Percentiles rank a stretch among this genome's conserved stretches.
phyloP scores from a whole-genome alignment of 2,797 vertebrate genomes.

The Rhinoraja longicauda region DNA sequence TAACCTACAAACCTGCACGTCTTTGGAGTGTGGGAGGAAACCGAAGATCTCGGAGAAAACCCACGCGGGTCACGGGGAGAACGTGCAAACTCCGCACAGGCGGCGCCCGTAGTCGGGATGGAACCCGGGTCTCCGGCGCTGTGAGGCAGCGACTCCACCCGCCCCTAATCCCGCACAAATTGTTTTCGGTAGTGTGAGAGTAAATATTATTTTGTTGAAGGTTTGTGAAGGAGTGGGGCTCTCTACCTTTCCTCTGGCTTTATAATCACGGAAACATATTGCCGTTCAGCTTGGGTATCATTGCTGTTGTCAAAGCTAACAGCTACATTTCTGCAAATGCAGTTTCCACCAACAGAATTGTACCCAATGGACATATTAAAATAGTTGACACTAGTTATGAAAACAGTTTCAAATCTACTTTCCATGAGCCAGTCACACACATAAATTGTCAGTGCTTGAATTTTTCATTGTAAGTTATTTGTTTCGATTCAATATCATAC shows the following conservation, averaged over 20 bases:
- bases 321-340: not conserved
- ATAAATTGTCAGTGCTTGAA: not conserved
- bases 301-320: not conserved
- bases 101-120: no score
- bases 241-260: no score
- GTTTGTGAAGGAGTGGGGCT: not conserved
- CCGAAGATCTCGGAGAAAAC: no score
- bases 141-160: no score
- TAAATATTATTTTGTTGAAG: not conserved
- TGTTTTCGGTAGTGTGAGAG: not conserved
- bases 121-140: no score
- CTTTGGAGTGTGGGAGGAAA: no score
- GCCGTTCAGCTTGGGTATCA: not conserved
- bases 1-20: no score
- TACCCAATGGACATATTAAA: not conserved
- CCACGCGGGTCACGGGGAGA: no score
- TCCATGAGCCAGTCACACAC: not conserved
- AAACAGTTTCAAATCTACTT: constrained; percentile 10
- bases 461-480: not conserved
- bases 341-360: not conserved
- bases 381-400: not conserved
- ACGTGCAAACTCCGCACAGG: no score
- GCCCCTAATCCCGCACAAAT: no score
- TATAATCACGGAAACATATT: not conserved
- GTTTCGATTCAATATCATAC: not conserved